phyloP scores from a whole-genome alignment of 2,113 vertebrate species.

The Gorsachius goisagi region DNA sequence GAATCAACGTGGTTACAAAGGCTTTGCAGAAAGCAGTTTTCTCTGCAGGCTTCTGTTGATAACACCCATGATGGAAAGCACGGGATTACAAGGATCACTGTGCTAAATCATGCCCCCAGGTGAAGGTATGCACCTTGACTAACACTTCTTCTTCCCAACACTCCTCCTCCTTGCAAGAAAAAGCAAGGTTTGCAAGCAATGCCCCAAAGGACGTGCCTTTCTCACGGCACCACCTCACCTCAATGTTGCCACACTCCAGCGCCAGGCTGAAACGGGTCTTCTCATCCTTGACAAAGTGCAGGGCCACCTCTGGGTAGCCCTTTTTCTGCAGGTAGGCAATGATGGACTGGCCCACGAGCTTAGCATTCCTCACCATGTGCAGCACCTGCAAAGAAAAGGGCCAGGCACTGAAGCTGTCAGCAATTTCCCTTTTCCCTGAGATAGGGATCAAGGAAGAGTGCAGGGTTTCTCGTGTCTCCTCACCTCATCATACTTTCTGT shows the following conservation, averaged over 20 bases:
- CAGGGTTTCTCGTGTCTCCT: not conserved
- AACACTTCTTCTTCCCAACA: not conserved
- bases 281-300: constrained; percentile 98
- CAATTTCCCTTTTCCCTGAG: no score
- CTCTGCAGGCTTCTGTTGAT: not conserved
- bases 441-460: fast-evolving
- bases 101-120: not conserved
- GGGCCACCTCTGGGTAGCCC: constrained; percentile 94
- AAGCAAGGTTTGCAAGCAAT: fast-evolving
- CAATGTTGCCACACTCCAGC: constrained; percentile 92
- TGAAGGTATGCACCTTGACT: not conserved
- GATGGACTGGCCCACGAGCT: constrained; percentile 96
- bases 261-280: constrained; percentile 96
- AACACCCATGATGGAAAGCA: not conserved
- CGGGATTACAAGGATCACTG: not conserved
- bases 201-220: not conserved
- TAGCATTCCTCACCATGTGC: constrained; percentile 97
- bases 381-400: constrained; percentile 79
- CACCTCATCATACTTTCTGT: constrained; percentile 96
- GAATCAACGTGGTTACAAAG: not conserved
- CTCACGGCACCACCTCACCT: constrained; percentile 68
- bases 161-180: not conserved
- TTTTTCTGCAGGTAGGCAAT: constrained; percentile 98
- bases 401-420: not conserved
- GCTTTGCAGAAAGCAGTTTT: not conserved